Evolutionary conservation across 1,140 invertebrate genomes (phyloP).

Genomic region (Lethrus apterus): DNA sequence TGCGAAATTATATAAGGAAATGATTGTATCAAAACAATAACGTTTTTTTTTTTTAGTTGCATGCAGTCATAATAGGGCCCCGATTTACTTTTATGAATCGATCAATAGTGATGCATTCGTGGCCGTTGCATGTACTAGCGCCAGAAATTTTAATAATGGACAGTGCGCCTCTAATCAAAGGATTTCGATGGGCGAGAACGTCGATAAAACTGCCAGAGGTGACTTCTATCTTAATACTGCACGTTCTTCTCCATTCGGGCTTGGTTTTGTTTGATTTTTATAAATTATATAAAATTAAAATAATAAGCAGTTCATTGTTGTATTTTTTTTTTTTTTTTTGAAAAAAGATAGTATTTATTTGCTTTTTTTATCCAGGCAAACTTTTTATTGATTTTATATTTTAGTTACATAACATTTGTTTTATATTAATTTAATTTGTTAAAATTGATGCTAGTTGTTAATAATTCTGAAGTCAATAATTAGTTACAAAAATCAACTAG

Average conservation of each 20-base stretch:
- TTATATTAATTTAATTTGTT: too few species aligned
- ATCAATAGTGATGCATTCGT: neutral
- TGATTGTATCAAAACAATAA: neutral
- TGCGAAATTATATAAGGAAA: neutral
- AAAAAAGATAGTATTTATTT: too few species aligned
- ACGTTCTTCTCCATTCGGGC: neutral
- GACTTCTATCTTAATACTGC: neutral
- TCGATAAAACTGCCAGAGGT: neutral
- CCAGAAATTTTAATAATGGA: constrained; percentile 5
- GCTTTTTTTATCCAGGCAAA: too few species aligned
- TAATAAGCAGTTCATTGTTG: too few species aligned
- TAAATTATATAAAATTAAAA: too few species aligned
- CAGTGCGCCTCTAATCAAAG: neutral
- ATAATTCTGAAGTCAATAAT: too few species aligned
- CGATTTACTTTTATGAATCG: neutral
- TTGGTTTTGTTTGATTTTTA: too few species aligned
- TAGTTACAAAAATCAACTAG: too few species aligned
- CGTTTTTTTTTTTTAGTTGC: neutral
- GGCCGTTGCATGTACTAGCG: neutral
- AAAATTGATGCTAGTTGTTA: too few species aligned
- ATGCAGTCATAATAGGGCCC: constrained; percentile 1
- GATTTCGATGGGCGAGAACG: neutral
- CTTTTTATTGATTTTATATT: too few species aligned
- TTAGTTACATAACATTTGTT: too few species aligned
- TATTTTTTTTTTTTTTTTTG: too few species aligned